Percentiles rank a stretch among this genome's conserved stretches.
phyloP scores from a whole-genome alignment of 2,888 invertebrate species.

The Conomelus anceps region DNA sequence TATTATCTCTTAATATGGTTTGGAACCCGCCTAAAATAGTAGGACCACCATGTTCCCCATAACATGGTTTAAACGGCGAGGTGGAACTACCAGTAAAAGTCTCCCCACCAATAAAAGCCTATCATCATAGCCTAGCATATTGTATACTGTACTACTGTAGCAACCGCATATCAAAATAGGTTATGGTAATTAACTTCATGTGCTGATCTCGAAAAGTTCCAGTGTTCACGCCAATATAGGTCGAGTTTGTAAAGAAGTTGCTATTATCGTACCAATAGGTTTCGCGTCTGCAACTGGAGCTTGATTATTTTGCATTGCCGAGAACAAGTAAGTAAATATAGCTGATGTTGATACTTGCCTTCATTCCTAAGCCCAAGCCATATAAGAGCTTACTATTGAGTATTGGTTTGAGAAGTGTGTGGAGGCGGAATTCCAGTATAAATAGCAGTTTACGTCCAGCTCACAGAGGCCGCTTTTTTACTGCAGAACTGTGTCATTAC shows the following conservation, averaged over 20 bases:
- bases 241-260: background rate
- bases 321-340: background rate
- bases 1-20: too few species aligned
- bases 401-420: background rate
- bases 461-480: background rate
- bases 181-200: background rate
- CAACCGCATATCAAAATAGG: background rate
- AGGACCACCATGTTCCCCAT: too few species aligned
- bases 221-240: background rate
- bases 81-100: too few species aligned
- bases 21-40: too few species aligned
- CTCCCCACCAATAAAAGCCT: too few species aligned
- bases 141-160: too few species aligned
- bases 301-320: background rate
- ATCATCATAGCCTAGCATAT: too few species aligned
- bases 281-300: background rate
- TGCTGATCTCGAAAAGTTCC: background rate
- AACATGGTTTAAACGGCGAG: too few species aligned
- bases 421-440: background rate
- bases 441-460: background rate
- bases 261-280: background rate
- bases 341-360: background rate
- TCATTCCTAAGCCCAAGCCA: background rate
- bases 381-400: background rate
- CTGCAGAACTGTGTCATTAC: background rate